A percentile compares a stretch with the other conserved stretches of the same genome.
These are phyloP conservation scores for Amitus sp. DNA, from an alignment of 2,888 invertebrate species.

Conservation along the genomic window DNA sequence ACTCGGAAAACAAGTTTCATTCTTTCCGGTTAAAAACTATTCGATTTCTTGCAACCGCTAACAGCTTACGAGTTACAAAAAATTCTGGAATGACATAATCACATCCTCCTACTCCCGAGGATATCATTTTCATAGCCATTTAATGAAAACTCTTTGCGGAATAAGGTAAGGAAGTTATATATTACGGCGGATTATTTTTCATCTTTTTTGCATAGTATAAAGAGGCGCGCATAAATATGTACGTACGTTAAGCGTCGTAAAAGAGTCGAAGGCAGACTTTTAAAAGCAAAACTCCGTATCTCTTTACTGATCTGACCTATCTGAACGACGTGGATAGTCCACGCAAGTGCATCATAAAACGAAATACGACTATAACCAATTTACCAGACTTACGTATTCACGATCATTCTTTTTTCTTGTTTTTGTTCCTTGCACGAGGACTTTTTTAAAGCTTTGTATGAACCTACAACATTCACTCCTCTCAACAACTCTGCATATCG, in stretches of 20 bases:
- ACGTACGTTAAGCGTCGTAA: slow-evolving; percentile 38
- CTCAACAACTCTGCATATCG: not conserved
- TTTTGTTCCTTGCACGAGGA: slow-evolving; percentile 7
- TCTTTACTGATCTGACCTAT: slow-evolving; percentile 33
- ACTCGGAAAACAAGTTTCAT: too few relatives aligned
- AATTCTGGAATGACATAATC: not conserved
- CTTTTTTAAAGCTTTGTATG: slow-evolving; percentile 22
- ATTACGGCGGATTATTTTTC: slow-evolving; percentile 27
- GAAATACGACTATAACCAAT: slow-evolving; percentile 41
- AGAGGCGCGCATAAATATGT: slow-evolving; percentile 33
- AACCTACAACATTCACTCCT: slow-evolving; percentile 25
- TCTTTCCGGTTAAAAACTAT: too few relatives aligned
- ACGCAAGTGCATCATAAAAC: slow-evolving; percentile 37
- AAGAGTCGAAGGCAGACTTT: slow-evolving; percentile 34
- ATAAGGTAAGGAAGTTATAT: slow-evolving; percentile 19
- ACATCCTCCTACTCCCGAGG: not conserved
- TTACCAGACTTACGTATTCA: slow-evolving; percentile 32
- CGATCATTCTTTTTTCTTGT: slow-evolving; percentile 28
- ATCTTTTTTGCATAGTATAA: slow-evolving; percentile 27
- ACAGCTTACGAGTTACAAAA: too few relatives aligned
- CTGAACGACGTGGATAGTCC: slow-evolving; percentile 32
- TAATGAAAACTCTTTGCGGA: slow-evolving; percentile 7
- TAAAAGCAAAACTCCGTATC: slow-evolving; percentile 25
- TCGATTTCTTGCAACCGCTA: too few relatives aligned
- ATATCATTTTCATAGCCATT: slow-evolving; percentile 1